A percentile compares a stretch with the other conserved stretches of the same genome.
Conservation (phyloP, 2,797 vertebrate species). For the Sylvilagus floridanus region DNA sequence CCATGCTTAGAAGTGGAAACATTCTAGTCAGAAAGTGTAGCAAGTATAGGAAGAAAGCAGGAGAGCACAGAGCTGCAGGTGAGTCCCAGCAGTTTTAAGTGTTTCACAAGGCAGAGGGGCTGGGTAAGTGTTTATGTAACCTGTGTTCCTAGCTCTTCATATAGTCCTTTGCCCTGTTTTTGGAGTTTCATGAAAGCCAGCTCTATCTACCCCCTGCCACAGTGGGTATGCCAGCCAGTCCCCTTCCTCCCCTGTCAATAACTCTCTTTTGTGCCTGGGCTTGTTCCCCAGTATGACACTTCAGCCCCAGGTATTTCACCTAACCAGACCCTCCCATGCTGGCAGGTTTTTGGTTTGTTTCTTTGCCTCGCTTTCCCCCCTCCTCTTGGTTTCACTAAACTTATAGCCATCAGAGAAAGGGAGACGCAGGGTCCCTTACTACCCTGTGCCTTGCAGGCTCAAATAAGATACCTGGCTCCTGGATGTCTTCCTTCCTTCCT, state of each 20-base stretch:
- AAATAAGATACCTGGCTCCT: background rate
- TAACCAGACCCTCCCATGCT: background rate
- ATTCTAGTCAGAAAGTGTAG: background rate
- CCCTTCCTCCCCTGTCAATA: background rate
- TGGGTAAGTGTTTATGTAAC: background rate
- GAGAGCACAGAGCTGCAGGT: constrained; percentile 19
- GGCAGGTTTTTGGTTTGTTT: background rate
- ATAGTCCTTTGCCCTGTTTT: background rate
- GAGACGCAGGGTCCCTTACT: background rate
- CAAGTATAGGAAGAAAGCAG: constrained; percentile 24
- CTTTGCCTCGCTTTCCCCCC: background rate
- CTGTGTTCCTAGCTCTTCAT: constrained; percentile 12
- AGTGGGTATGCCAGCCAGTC: background rate
- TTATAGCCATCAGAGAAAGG: background rate
- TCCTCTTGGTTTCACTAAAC: background rate
- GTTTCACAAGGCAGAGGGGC: constrained; percentile 52
- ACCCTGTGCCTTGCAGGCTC: background rate
- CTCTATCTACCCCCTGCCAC: background rate
- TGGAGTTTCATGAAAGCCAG: background rate
- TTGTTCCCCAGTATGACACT: background rate
- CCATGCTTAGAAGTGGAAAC: constrained; percentile 60
- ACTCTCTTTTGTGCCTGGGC: background rate
- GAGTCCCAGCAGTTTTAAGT: constrained; percentile 48
- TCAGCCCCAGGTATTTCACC: background rate
- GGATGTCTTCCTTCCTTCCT: too few species aligned